Base-by-base conservation (phyloP, 1,140 invertebrate species). In the Cyclina sinensis region DNA sequence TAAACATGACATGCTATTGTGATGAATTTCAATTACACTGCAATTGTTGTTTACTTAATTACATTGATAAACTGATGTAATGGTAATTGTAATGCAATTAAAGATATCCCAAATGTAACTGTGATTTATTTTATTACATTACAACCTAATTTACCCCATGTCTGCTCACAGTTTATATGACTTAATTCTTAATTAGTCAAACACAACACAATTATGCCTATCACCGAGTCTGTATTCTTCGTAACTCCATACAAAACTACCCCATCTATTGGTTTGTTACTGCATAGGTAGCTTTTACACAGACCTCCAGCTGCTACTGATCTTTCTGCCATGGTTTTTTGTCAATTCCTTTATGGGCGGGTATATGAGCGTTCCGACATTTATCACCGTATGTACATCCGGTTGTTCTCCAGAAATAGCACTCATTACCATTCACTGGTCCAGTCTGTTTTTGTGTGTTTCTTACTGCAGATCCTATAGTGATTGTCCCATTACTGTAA, bases 371-470 rank as follows among this genome's bases (percentile, higher is more conserved):
- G 74, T 94, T 95, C 57, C 94, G 93, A 89, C 96, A 96, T 70
- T 94, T 92, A 81, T 94, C 94, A 32, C 94, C 96, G 93, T 95
- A 96, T 65, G 92, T 92, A 93, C 96, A 96, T 57, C 96, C 96
- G 48, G 95, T 96, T 32, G 96, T 96, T 70, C 96, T 92, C 96
- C 96, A 96, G 86, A 96, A 96, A 91, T 96, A 96, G 88, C 96
- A 96, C 89, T 96, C 96, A 89, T 95, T 94, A 27, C 95, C 95
- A 90, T 96, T 96, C 14, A 96, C 95, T 24, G 96, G 95, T 14
- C 96, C 95, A n/a, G 91, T 87, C 43, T 91, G 90, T 95, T 96
- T 83, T 90, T 91, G 39, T 59, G 30, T 3, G 39, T n/a, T 68
- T 68, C 74, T 87, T 2, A 80, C 74, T n/a, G 85, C 85, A 51